Conservation (phyloP, 2,113 vertebrate genomes). For the Neodontobutis hainanensis region DNA sequence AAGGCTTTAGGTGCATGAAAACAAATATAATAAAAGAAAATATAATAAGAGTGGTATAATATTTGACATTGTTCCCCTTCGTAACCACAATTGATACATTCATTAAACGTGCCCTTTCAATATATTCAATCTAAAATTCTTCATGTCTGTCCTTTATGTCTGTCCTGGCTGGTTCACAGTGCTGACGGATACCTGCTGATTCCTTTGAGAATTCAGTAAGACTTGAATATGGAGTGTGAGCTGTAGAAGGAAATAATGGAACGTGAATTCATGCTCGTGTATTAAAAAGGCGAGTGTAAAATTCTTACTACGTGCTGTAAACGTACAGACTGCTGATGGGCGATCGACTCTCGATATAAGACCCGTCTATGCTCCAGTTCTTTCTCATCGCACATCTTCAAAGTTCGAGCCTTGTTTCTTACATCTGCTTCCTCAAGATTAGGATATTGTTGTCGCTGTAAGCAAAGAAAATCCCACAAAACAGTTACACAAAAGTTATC, state of each 20-base stretch:
- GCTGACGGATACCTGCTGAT: neutral
- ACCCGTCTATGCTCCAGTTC: conserved; percentile 29
- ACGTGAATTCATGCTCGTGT: neutral
- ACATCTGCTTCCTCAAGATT: conserved; percentile 11
- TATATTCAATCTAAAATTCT: too few relatives aligned
- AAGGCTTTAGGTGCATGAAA: neutral
- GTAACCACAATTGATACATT: neutral
- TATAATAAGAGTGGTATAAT: neutral
- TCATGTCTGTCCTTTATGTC: conserved; percentile 1
- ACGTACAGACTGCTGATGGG: conserved; percentile 56
- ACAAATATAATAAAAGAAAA: neutral
- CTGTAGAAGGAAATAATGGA: conserved; percentile 26
- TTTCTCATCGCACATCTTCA: conserved; percentile 46
- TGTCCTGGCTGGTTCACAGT: conserved; percentile 5
- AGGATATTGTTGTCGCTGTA: conserved; percentile 52
- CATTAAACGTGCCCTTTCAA: too few relatives aligned
- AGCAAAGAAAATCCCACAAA: neutral
- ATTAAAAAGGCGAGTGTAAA: neutral
- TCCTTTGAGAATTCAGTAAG: conserved; percentile 49
- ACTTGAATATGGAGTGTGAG: conserved; percentile 52
- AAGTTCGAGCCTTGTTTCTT: conserved; percentile 23
- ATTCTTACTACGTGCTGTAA: neutral
- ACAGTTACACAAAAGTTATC: neutral
- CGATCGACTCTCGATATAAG: conserved; percentile 37
- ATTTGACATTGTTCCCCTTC: neutral